phyloP scores from a whole-genome alignment of 2,888 invertebrate species.

The Boloria selene region DNA sequence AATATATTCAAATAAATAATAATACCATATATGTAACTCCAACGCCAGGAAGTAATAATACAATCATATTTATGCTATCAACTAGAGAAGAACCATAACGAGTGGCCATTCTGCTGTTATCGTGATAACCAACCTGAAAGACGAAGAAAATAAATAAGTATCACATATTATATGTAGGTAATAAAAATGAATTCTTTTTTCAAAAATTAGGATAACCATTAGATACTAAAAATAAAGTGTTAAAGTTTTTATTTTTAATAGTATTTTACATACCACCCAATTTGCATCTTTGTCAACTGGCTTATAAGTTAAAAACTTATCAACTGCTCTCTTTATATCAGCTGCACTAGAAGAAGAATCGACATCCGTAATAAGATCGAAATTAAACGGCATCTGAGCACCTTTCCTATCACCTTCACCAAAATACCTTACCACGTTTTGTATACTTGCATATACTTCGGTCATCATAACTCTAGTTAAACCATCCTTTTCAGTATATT shows the following conservation, averaged over 20 bases:
- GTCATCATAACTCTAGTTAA: constrained; percentile 87
- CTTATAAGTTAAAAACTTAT: constrained; percentile 85
- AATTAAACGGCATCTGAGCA: constrained; percentile 91
- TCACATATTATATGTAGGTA: too few relatives aligned
- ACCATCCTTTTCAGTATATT: constrained; percentile 73
- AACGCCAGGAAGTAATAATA: constrained; percentile 88
- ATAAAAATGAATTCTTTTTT: too few relatives aligned
- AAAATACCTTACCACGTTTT: constrained; percentile 85
- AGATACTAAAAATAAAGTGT: too few relatives aligned
- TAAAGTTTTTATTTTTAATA: background rate
- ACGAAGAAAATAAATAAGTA: constrained; percentile 1
- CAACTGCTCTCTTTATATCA: constrained; percentile 83
- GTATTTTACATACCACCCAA: constrained; percentile 87
- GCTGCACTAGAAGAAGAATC: constrained; percentile 81
- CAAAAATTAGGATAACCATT: too few relatives aligned
- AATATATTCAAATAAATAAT: too few relatives aligned
- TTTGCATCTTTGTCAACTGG: constrained; percentile 84
- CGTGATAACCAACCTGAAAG: constrained; percentile 86
- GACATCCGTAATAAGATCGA: constrained; percentile 85
- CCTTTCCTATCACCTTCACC: constrained; percentile 80
- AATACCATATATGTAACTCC: constrained; percentile 86
- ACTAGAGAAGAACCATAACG: constrained; percentile 84
- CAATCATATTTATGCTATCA: constrained; percentile 87
- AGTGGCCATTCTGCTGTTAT: constrained; percentile 83
- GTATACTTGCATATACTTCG: constrained; percentile 86